Evolutionary conservation across 23 tunicate genomes (phyloP).

Genomic region (Trididemnum miniatum): DNA sequence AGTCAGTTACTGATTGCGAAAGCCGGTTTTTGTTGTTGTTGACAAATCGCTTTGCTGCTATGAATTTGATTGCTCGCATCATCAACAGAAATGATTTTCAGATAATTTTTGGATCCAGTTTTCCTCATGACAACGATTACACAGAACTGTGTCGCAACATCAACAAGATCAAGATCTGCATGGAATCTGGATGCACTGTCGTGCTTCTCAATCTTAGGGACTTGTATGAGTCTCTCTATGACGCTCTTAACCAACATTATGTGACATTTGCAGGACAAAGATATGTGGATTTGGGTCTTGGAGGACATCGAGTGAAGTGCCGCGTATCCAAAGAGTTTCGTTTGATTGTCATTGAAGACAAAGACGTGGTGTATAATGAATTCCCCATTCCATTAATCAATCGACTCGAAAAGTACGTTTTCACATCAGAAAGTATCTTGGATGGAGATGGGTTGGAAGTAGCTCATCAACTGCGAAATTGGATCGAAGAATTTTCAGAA

Average conservation of each 20-base stretch:
- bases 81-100: slow-evolving; percentile 34
- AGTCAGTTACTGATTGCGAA: slow-evolving; percentile 32
- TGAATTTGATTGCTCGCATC: slow-evolving; percentile 32
- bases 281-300: slow-evolving; percentile 78
- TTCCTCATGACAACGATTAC: slow-evolving; percentile 71
- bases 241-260: slow-evolving; percentile 85
- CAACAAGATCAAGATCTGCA: slow-evolving; percentile 74
- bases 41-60: slow-evolving; percentile 58
- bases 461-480: slow-evolving; percentile 11
- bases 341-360: slow-evolving; percentile 67
- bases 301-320: slow-evolving; percentile 80
- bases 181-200: slow-evolving; percentile 74
- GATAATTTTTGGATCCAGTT: slow-evolving; percentile 83
- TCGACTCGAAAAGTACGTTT: slow-evolving; percentile 70
- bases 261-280: slow-evolving; percentile 77
- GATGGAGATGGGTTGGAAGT: slow-evolving; percentile 3
- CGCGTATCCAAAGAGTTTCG: slow-evolving; percentile 46
- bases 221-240: slow-evolving; percentile 76
- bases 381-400: slow-evolving; percentile 81
- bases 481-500: slow-evolving; percentile 40
- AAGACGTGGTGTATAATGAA: slow-evolving; percentile 63
- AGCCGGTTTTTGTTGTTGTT: slow-evolving; percentile 57
- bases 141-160: slow-evolving; percentile 76
- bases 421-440: slow-evolving; percentile 55
- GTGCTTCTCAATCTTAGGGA: slow-evolving; percentile 64